Evolutionary conservation across 2,888 invertebrate species (phyloP).

Genomic region (Heterodera filipjevi): DNA sequence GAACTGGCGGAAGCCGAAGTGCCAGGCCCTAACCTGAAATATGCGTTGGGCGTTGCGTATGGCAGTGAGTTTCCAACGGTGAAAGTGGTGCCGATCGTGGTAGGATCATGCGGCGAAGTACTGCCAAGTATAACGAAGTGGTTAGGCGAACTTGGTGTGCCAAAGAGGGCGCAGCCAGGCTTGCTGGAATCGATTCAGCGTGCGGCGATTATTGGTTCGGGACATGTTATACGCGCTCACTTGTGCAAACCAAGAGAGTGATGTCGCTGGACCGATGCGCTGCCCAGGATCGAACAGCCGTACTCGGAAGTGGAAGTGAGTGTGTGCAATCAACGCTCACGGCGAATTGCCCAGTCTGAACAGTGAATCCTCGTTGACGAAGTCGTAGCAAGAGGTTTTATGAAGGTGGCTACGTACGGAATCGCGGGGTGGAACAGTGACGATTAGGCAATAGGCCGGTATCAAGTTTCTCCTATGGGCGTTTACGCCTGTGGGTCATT

Average conservation of each 20-base stretch:
- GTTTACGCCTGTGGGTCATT: too few species aligned
- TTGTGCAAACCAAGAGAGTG: background rate
- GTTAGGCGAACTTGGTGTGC: background rate
- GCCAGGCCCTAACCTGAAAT: background rate
- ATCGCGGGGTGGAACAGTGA: too few species aligned
- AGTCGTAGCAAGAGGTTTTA: too few species aligned
- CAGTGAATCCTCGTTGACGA: too few species aligned
- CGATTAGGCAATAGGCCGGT: too few species aligned
- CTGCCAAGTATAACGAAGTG: background rate
- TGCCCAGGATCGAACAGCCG: background rate
- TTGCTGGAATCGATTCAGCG: constrained; percentile 10
- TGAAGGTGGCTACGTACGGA: too few species aligned
- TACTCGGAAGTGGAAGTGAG: background rate
- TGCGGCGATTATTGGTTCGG: background rate
- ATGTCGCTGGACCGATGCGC: background rate
- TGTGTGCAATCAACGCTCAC: too few species aligned
- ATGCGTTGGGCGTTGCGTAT: background rate
- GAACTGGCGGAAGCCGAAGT: background rate
- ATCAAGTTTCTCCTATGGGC: too few species aligned
- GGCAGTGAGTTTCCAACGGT: background rate
- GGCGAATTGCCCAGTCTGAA: too few species aligned
- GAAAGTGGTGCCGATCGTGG: background rate
- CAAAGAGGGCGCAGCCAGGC: too few species aligned
- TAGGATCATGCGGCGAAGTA: constrained; percentile 1
- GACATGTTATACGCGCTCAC: background rate